Evolutionary conservation across 1,140 invertebrate genomes (phyloP), one percentile per base, ranked within the genome.

Genomic region (Caenorhabditis brenneri): DNA sequence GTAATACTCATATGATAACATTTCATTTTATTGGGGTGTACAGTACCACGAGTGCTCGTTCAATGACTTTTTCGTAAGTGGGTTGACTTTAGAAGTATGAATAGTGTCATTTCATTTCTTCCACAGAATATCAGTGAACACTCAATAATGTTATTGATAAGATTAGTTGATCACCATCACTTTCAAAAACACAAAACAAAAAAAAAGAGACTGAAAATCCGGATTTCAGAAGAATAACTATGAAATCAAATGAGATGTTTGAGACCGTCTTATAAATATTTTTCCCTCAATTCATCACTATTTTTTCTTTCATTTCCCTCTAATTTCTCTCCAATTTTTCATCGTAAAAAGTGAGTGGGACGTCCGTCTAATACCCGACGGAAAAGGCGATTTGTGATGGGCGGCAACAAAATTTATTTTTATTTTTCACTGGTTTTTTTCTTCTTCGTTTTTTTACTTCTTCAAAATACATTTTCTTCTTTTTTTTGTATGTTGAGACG

Each of bases 361-460:
- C 53, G 24, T 15, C 22, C 24, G 53, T 65, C 12, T 33, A 36
- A 65, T 33, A 33, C 31, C 58, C 29, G 19, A 33, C 58, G 53
- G 48, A 55, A 55, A 65, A 65, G 31, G 58, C 58, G 58, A 65
- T 65, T 65, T 65, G 58, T 36, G 58, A 65, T 65, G 58, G 58
- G 58, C 29, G 31, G 58, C 6, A 5, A 12, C 4, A 65, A 29
- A 24, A 27, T 27, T 27, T 27, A 55, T 27, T 55, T 55, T 55
- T 55, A 27, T 27, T 29, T 55, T 55, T 55, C 53, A 55, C 53
- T 55, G 24, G 53, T 55, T 29, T 55, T n/a, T 29, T 29, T 19
- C 19, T 36, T 65, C n/a, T n/a, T n/a, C n/a, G n/a, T n/a, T n/a
- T n/a, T n/a, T n/a, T n/a, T n/a, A n/a, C 27, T 65, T n/a, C 19